These are phyloP conservation scores for Drosophila testacea DNA, from an alignment of 2,888 invertebrate species.

Conservation along the genomic window DNA sequence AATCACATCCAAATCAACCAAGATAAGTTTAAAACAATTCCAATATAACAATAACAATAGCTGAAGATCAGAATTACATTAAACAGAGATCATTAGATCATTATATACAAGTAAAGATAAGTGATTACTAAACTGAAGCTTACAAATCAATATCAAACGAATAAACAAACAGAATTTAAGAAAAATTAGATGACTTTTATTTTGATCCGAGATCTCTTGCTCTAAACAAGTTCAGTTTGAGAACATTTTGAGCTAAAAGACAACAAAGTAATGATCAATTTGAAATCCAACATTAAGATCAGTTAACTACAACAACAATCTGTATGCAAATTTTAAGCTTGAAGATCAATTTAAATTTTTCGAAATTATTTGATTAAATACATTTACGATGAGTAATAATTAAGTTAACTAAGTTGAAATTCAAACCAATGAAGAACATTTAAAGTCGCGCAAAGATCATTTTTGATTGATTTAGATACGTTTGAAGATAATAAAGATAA, in stretches of 20 bases:
- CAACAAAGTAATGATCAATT: background rate
- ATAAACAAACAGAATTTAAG: background rate
- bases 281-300: background rate
- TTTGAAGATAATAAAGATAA: background rate
- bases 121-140: no score
- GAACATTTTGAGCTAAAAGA: background rate
- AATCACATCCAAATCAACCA: no score
- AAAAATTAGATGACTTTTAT: background rate
- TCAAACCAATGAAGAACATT: background rate
- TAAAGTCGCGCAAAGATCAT: background rate
- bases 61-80: background rate
- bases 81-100: background rate
- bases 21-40: background rate
- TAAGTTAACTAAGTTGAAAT: background rate
- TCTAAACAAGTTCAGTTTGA: background rate
- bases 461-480: background rate
- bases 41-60: no score
- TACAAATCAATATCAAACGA: background rate
- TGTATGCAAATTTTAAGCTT: background rate
- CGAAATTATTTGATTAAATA: no score
- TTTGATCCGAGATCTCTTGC: background rate
- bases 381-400: background rate
- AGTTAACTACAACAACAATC: background rate
- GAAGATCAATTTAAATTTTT: background rate
- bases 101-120: no score